A percentile compares a stretch with the other conserved stretches of the same genome.
These are phyloP conservation scores for Empis stercorea DNA, from an alignment of 2,888 invertebrate species.

Conservation along the genomic window DNA sequence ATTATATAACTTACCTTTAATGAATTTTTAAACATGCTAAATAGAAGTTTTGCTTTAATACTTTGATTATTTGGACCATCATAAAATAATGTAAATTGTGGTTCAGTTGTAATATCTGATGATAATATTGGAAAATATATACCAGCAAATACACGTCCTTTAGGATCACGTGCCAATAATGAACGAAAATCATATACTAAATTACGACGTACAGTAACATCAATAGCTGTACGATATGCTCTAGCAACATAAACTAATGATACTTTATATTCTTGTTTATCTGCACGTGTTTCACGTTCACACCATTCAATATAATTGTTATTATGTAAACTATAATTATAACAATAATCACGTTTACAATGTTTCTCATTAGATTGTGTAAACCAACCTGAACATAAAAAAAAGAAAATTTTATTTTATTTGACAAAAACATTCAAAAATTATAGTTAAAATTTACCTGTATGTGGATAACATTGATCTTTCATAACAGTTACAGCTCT, in stretches of 20 bases:
- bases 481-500: slow-evolving; percentile 77
- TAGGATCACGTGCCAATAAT: slow-evolving; percentile 67
- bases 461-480: slow-evolving; percentile 74
- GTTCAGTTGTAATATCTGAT: slow-evolving; percentile 38
- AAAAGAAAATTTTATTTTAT: not conserved
- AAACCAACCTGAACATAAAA: slow-evolving; percentile 54
- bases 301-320: slow-evolving; percentile 74
- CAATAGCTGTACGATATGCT: slow-evolving; percentile 67
- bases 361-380: slow-evolving; percentile 64
- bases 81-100: slow-evolving; percentile 66
- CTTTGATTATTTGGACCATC: slow-evolving; percentile 47
- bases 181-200: slow-evolving; percentile 70
- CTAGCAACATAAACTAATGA: slow-evolving; percentile 68
- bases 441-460: slow-evolving; percentile 30
- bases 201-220: slow-evolving; percentile 80
- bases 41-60: slow-evolving; percentile 63
- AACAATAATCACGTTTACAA: slow-evolving; percentile 72
- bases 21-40: slow-evolving; percentile 49
- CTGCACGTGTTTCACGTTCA: slow-evolving; percentile 59
- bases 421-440: not conserved
- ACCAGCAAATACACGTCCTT: slow-evolving; percentile 71
- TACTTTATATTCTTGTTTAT: slow-evolving; percentile 48
- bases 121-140: slow-evolving; percentile 72
- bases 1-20: slow-evolving; percentile 46
- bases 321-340: slow-evolving; percentile 55